These are phyloP conservation scores for Agrypnus murinus DNA, from an alignment of 2,888 invertebrate species.

Conservation along the genomic window DNA sequence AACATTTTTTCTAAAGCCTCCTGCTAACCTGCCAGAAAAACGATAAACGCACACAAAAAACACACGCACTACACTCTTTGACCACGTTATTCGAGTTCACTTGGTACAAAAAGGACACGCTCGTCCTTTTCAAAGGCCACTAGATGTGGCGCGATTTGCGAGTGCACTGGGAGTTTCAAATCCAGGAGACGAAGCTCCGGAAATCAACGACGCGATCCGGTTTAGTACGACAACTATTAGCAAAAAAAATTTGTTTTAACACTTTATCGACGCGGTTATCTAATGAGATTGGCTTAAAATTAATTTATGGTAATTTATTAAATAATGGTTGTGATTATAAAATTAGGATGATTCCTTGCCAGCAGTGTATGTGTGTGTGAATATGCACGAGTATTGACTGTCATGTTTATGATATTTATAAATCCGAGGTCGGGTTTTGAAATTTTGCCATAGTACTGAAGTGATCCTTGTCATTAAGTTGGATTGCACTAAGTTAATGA, in stretches of 20 bases:
- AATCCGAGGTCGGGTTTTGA: constrained; percentile 14
- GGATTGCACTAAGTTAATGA: neutral
- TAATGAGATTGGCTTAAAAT: neutral
- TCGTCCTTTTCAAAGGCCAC: constrained; percentile 63
- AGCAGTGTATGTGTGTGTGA: neutral
- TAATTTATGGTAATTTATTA: neutral
- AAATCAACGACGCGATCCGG: constrained; percentile 58
- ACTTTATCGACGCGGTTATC: neutral
- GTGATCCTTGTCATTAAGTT: neutral
- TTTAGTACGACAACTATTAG: constrained; percentile 38
- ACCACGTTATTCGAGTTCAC: constrained; percentile 64
- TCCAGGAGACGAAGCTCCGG: constrained; percentile 62
- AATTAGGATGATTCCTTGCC: neutral
- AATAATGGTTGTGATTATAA: neutral
- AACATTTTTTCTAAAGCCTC: constrained; percentile 32
- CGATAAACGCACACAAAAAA: constrained; percentile 53
- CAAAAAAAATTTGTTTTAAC: neutral
- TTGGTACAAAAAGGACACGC: constrained; percentile 58
- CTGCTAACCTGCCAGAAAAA: constrained; percentile 46
- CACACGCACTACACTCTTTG: constrained; percentile 61
- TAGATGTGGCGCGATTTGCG: constrained; percentile 63
- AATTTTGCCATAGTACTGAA: constrained; percentile 9
- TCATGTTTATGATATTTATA: constrained; percentile 19
- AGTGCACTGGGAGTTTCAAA: constrained; percentile 64
- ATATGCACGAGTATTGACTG: neutral